Percentiles rank a stretch among this genome's conserved stretches.
Evolutionary conservation across 2,797 vertebrate species (phyloP).

Genomic region (Acanthurus leucopareius): DNA sequence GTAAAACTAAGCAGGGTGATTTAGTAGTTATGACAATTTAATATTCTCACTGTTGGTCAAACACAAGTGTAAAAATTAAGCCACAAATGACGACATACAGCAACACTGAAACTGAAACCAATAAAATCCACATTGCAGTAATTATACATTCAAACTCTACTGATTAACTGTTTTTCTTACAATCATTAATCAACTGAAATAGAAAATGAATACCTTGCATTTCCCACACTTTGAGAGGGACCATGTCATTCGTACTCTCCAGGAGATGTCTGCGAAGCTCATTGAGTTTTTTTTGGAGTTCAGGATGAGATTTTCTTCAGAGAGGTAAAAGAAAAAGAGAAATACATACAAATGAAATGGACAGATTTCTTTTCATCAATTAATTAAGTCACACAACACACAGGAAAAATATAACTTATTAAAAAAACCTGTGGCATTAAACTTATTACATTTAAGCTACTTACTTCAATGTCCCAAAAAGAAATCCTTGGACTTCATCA

Average conservation of each 20-base stretch:
- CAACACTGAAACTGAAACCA: neutral
- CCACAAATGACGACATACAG: neutral
- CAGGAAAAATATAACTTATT: neutral
- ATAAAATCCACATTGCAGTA: neutral
- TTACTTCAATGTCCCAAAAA: conserved; percentile 94
- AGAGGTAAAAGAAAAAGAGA: conserved; percentile 1
- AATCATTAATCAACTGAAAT: neutral
- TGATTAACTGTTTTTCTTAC: neutral
- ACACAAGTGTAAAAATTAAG: neutral
- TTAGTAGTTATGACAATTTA: too few relatives aligned
- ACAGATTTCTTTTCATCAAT: neutral
- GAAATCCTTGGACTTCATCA: conserved; percentile 94
- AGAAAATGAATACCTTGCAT: conserved; percentile 89
- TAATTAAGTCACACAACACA: conserved; percentile 1
- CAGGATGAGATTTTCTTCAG: conserved; percentile 89
- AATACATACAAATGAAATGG: neutral
- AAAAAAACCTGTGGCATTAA: neutral
- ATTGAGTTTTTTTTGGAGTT: conserved; percentile 88
- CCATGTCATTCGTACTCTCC: conserved; percentile 92
- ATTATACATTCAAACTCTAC: neutral
- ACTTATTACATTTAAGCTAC: conserved; percentile 43
- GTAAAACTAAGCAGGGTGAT: too few relatives aligned
- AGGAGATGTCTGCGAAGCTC: conserved; percentile 93
- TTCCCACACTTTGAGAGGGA: conserved; percentile 97
- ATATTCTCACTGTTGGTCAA: too few relatives aligned